phyloP scores from a whole-genome alignment of 92 coral and sea anemone genomes.

The Chrysogorgia sp. region DNA sequence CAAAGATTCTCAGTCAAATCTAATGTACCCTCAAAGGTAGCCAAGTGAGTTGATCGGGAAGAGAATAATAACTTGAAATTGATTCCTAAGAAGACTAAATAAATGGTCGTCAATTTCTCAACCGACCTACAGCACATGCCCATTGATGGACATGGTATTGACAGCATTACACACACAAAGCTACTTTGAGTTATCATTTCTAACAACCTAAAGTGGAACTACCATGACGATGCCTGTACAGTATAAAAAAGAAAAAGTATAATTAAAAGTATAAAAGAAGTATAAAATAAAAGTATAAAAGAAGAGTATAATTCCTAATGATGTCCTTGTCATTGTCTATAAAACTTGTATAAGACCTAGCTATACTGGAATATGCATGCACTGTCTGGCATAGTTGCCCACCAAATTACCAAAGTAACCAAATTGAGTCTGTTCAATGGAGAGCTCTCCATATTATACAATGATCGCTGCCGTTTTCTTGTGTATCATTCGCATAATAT shows the following conservation, averaged over 20 bases:
- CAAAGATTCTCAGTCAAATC: conserved; percentile 6
- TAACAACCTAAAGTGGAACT: conserved; percentile 38
- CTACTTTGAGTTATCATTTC: conserved; percentile 40
- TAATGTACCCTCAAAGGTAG: conserved; percentile 5
- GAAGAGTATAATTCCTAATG: conserved; percentile 16
- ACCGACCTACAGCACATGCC: conserved; percentile 1
- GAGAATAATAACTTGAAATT: conserved; percentile 35
- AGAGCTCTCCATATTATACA: too few relatives aligned
- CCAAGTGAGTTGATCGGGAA: conserved; percentile 10
- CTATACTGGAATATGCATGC: too few relatives aligned
- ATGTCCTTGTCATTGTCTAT: neutral
- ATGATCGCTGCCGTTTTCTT: too few relatives aligned
- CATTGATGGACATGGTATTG: conserved; percentile 29
- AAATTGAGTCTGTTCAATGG: too few relatives aligned
- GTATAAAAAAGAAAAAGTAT: too few relatives aligned
- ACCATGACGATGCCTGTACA: conserved; percentile 3
- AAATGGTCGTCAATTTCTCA: conserved; percentile 32
- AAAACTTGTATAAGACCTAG: too few relatives aligned
- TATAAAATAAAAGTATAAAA: conserved; percentile 5
- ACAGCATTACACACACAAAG: conserved; percentile 42
- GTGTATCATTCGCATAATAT: too few relatives aligned
- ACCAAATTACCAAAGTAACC: too few relatives aligned
- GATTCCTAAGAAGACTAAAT: conserved; percentile 36
- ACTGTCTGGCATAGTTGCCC: too few relatives aligned
- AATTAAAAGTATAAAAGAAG: neutral